Base-by-base conservation (phyloP, 92 coral and sea anemone genomes). In the Porites rus region DNA sequence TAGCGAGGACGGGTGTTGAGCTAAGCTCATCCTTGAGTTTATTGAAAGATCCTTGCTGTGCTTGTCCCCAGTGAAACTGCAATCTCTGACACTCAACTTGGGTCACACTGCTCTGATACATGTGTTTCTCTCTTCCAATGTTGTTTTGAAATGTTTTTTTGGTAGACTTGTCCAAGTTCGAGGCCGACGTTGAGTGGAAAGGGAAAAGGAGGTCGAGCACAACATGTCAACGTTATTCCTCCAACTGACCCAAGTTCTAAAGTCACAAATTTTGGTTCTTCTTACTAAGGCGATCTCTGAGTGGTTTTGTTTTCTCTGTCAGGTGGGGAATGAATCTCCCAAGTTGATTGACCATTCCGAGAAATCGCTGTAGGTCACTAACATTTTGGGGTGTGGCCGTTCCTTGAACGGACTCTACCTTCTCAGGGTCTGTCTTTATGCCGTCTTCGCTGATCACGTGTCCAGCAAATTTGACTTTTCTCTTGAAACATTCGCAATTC, bases 401-500 rank as follows among this genome's bases (percentile, higher is more conserved):
- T 21, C 75, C 84, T 20, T 69, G 74, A 14, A 88, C 66, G 5
- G 92, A 64, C 24, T 67, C 74, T 1, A 66, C 72, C 38, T 82
- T 88, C 75, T 80, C 80, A 17, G 86, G 90, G 74, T 87, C 79
- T 17, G 88, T 74, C 76, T 56, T 81, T 11, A 82, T 81, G 56
- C 83, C 73, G 2, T 81, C 68, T 22, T 20, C 46, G 54, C 72
- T 59, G 25, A 89, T 25, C 12, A 89, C 72, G 38, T 90, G 53
- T 20, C 89, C 90, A 7, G 69, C 77, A 64, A 83, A 89, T 51
- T 72, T 78, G 1, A 90, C 82, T 81, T 78, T 68, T 4, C 38
- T 68, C 60, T 81, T 69, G 5, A 88, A 90, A 25, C 86, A 76
- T 69, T 86, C 93, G 14, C 93, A 90, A 52, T 90, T 90, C 17